Percentiles rank a stretch among this genome's conserved stretches.
These are phyloP conservation scores for Nowickia ferox DNA, from an alignment of 2,888 invertebrate genomes.

Conservation along the genomic window DNA sequence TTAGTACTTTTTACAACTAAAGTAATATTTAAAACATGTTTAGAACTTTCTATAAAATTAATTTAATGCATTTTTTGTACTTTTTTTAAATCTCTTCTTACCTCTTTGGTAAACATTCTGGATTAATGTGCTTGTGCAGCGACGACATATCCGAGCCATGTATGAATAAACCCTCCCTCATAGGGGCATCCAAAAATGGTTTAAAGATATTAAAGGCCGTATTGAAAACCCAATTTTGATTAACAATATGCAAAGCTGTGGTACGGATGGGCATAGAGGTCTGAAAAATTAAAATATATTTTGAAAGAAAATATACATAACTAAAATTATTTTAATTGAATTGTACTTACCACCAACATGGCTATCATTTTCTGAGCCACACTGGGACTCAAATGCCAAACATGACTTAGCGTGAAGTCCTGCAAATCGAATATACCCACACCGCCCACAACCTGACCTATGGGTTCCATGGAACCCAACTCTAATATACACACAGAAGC, in stretches of 20 bases:
- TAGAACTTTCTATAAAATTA: background rate
- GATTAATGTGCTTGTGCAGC: constrained; percentile 89
- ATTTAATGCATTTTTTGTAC: background rate
- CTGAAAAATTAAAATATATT: constrained; percentile 82
- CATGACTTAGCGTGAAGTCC: constrained; percentile 88
- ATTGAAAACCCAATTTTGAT: constrained; percentile 92
- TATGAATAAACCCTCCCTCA: constrained; percentile 85
- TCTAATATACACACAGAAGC: constrained; percentile 89
- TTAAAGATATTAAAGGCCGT: constrained; percentile 91
- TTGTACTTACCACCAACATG: constrained; percentile 87
- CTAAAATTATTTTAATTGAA: background rate
- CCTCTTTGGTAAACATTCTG: constrained; percentile 88
- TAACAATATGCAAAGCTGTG: constrained; percentile 89
- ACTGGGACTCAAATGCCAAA: constrained; percentile 89
- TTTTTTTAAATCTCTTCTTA: constrained; percentile 61
- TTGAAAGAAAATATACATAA: background rate
- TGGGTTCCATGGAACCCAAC: constrained; percentile 89
- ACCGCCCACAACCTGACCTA: constrained; percentile 90
- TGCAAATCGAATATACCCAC: constrained; percentile 90
- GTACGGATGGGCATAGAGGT: constrained; percentile 90
- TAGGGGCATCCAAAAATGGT: constrained; percentile 88
- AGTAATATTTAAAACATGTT: too few species aligned
- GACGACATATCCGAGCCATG: constrained; percentile 90
- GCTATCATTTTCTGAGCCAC: constrained; percentile 88
- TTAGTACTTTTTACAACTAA: too few species aligned